Evolutionary conservation across 1,140 invertebrate genomes (phyloP), one percentile per base, ranked within the genome.

Genomic region (Oryctes rhinoceros): DNA sequence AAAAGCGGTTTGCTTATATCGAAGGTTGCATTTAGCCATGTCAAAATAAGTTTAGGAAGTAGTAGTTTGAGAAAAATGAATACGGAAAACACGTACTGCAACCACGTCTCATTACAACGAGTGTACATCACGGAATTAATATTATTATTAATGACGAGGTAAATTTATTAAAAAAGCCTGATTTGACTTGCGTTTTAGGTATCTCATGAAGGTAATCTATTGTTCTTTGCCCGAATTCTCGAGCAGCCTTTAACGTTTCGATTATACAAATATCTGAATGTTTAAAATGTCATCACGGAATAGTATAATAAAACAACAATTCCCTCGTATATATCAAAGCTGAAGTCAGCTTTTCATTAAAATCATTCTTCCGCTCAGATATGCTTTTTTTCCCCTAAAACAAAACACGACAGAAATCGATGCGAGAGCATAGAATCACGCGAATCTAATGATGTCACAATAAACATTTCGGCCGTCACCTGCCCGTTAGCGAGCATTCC

Each of bases 401-500:
- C 4, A n/a, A 59, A 59, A 59, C 18, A 59, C 53, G 53, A 59
- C 53, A 59, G 1, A 5, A 59, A 4, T 18, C 53, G 53, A 59
- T 59, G 53, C 13, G 18, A 35, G 65, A 39, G 75, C 75, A 48
- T 37, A 76, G n/a, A 48, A 76, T 76, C 39, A 76, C 75, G 59
- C 30, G 76, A 59, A 71, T 35, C 80, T 80, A 81, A 81, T 81
- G 74, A 81, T 76, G 81, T 80, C 81, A 78, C 78, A 81, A 81
- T 81, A 81, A 80, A 81, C 81, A 80, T 78, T 81, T 78, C 20
- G 78, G 44, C 62, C 71, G 78, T 81, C 81, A 81, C 78, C 62
- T 81, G 81, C 81, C 59, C 79, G 81, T 78, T 81, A 80, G 76
- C 47, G 76, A 24, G 75, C 74, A 74, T 77, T 78, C 76, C 79